Evolutionary conservation across 1,140 invertebrate species (phyloP).

Genomic region (Geopemphigus sp.): DNA sequence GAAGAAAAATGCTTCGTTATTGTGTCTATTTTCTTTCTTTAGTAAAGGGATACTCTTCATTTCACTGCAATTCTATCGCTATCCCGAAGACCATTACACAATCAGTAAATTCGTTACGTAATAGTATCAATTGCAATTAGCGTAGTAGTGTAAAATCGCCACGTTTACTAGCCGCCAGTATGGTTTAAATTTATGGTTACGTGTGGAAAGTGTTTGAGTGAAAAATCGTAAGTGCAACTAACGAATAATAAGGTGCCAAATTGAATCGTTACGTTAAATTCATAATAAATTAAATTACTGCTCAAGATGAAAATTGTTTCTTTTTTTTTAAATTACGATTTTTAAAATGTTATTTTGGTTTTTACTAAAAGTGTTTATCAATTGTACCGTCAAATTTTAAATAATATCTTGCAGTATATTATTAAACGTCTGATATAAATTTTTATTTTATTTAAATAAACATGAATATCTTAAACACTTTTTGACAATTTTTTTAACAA

Average conservation of each 20-base stretch:
- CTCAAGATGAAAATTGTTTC: background rate
- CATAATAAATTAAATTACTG: background rate
- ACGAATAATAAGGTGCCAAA: conserved; percentile 5
- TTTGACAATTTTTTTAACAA: too few species aligned
- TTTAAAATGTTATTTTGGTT: too few species aligned
- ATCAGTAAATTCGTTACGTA: conserved; percentile 42
- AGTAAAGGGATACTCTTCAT: conserved; percentile 3
- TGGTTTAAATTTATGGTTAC: conserved; percentile 28
- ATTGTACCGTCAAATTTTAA: too few species aligned
- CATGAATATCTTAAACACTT: too few species aligned
- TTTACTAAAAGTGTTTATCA: too few species aligned
- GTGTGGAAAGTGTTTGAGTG: conserved; percentile 17
- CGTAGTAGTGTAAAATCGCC: conserved; percentile 12
- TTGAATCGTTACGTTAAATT: conserved; percentile 5
- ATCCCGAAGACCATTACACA: conserved; percentile 24
- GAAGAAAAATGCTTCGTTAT: conserved; percentile 17
- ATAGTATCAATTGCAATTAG: conserved; percentile 45
- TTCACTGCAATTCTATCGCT: conserved; percentile 21
- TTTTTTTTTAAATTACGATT: too few species aligned
- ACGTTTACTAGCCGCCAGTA: conserved; percentile 12
- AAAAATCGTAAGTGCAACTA: background rate
- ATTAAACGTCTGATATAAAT: too few species aligned
- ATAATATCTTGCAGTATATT: too few species aligned
- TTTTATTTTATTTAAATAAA: too few species aligned
- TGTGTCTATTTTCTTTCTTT: conserved; percentile 1